Percentiles rank a stretch among this genome's conserved stretches.
phyloP scores from a whole-genome alignment of 2,113 vertebrate species.

The Columba livia region DNA sequence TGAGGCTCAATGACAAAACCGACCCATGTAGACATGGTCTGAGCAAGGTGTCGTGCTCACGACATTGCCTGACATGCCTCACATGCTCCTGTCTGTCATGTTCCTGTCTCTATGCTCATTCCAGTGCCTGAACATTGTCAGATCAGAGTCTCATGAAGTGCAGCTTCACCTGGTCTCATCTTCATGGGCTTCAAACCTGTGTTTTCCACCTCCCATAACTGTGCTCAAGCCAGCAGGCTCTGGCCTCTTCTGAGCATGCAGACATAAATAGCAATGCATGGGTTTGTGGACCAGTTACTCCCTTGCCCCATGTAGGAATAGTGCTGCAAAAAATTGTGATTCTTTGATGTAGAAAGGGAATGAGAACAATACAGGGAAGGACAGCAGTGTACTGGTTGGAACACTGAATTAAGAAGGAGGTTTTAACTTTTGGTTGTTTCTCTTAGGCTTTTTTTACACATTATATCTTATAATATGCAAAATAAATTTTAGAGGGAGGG shows the following conservation, averaged over 20 bases:
- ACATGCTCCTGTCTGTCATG: background rate
- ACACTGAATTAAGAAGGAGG: background rate
- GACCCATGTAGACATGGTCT: too few relatives aligned
- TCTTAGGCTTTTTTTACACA: background rate
- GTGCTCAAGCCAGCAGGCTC: background rate
- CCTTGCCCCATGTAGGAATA: background rate
- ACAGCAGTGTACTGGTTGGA: background rate
- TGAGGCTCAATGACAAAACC: fast-evolving
- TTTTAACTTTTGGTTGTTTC: background rate
- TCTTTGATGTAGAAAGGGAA: background rate
- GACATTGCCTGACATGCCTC: background rate
- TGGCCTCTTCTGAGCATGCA: background rate
- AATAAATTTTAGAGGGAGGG: background rate
- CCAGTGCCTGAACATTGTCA: background rate
- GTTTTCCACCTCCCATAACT: background rate
- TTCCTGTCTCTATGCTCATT: background rate
- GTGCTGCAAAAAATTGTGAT: background rate
- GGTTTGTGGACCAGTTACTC: background rate
- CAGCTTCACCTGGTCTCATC: background rate
- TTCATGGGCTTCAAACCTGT: background rate
- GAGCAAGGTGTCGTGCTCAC: background rate
- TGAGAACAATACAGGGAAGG: background rate
- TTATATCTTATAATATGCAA: background rate
- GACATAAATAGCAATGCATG: background rate
- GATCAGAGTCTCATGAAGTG: background rate